Evolutionary conservation across 2,888 invertebrate genomes (phyloP).

Genomic region (Drosophila paucipuncta): DNA sequence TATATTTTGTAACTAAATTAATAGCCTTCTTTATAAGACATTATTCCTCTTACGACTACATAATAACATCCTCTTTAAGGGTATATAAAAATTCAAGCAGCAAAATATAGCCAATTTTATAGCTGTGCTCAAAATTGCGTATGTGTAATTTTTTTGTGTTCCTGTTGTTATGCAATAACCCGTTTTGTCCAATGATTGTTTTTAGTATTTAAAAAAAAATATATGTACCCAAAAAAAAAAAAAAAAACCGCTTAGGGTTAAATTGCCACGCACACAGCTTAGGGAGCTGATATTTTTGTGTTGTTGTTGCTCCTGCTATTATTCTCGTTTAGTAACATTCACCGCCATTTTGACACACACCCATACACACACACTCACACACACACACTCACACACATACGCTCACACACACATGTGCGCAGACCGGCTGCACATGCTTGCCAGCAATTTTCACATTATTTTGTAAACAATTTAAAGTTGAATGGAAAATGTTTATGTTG

Average conservation of each 20-base stretch:
- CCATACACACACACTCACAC: slow-evolving; percentile 28
- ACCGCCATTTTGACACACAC: slow-evolving; percentile 76
- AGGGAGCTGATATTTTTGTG: slow-evolving; percentile 32
- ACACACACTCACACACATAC: slow-evolving; percentile 27
- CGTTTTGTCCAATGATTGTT: slow-evolving; percentile 51
- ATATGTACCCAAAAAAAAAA: slow-evolving; percentile 19
- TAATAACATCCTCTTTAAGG: not conserved
- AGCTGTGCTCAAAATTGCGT: slow-evolving; percentile 41
- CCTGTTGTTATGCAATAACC: slow-evolving; percentile 37
- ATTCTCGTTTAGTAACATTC: slow-evolving; percentile 77
- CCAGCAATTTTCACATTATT: slow-evolving; percentile 80
- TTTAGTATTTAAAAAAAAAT: slow-evolving; percentile 57
- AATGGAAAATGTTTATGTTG: slow-evolving; percentile 80
- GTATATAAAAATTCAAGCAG: slow-evolving; percentile 8
- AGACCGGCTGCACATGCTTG: slow-evolving; percentile 73
- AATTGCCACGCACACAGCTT: slow-evolving; percentile 53
- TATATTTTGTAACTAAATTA: not conserved
- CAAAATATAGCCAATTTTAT: slow-evolving; percentile 9
- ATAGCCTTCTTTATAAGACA: not conserved
- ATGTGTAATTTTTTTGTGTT: slow-evolving; percentile 56
- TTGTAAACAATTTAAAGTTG: slow-evolving; percentile 80
- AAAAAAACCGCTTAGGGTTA: slow-evolving; percentile 35
- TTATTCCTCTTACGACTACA: not conserved
- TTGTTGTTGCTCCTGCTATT: slow-evolving; percentile 50
- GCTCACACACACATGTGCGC: not conserved